Evolutionary conservation across 2,888 invertebrate genomes (phyloP).

Genomic region (Mesopsocus fuscifrons): DNA sequence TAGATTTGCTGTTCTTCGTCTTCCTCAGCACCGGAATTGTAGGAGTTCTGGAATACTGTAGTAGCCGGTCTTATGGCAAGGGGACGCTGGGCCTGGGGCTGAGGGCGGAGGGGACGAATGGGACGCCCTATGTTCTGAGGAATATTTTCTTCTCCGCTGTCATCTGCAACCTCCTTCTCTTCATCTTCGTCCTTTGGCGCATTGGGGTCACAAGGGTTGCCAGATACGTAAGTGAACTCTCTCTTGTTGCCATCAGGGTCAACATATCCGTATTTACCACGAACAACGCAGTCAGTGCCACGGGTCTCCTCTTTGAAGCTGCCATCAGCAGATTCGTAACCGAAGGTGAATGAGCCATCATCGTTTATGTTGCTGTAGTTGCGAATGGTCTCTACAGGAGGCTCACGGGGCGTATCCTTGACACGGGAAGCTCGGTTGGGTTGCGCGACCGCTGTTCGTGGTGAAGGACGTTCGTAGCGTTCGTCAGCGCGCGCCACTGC

Average conservation of each 20-base stretch:
- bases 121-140: conserved; percentile 34
- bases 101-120: conserved; percentile 16
- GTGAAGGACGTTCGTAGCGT: conserved; percentile 15
- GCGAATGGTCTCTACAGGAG: conserved; percentile 63
- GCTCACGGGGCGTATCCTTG: conserved; percentile 34
- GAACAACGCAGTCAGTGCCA: conserved; percentile 68
- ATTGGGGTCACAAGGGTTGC: conserved; percentile 71
- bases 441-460: conserved; percentile 3
- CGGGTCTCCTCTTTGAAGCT: conserved; percentile 74
- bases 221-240: conserved; percentile 71
- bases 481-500: conserved; percentile 19
- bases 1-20: conserved; percentile 30
- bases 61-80: conserved; percentile 32
- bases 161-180: conserved; percentile 31
- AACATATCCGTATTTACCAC: conserved; percentile 72
- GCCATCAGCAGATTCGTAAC: conserved; percentile 69
- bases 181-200: conserved; percentile 49
- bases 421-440: conserved; percentile 14
- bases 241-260: conserved; percentile 73
- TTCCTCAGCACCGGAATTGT: conserved; percentile 35
- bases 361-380: conserved; percentile 71
- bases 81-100: conserved; percentile 14
- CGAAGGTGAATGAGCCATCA: conserved; percentile 68
- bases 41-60: conserved; percentile 51
- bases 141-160: conserved; percentile 32